Conservation (phyloP, 1,140 invertebrate species). For the Gryllus bimaculatus region DNA sequence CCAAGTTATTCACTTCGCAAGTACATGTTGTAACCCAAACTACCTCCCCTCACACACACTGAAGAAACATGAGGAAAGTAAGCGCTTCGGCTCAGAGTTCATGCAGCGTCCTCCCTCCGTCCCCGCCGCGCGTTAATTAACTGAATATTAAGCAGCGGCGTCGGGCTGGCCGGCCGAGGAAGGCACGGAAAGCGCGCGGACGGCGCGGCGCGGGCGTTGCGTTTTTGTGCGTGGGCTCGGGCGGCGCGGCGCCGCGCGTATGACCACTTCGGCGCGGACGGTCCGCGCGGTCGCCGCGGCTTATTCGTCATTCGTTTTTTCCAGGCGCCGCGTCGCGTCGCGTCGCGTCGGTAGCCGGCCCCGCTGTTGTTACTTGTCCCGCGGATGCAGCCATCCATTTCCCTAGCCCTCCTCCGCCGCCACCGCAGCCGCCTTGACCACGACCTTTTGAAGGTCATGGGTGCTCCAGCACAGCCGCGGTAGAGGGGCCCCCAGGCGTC, state of each 20-base stretch:
- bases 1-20: too few relatives aligned
- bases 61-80: not conserved
- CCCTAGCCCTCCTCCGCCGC: not conserved
- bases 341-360: not conserved
- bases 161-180: too few relatives aligned
- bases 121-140: not conserved
- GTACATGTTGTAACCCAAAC: too few relatives aligned
- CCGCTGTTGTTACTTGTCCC: constrained; percentile 2
- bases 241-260: not conserved
- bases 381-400: not conserved
- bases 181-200: not conserved
- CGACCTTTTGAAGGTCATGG: not conserved
- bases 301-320: not conserved
- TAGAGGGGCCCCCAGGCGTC: not conserved
- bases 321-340: too few relatives aligned
- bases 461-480: not conserved
- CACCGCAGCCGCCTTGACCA: not conserved
- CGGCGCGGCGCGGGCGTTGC: too few relatives aligned
- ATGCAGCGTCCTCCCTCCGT: not conserved
- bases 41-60: not conserved
- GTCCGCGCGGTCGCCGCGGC: too few relatives aligned
- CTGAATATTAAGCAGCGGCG: not conserved
- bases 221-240: too few relatives aligned
- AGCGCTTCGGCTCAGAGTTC: not conserved
- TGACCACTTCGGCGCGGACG: not conserved